Conservation (phyloP, 2,797 vertebrate genomes). For the Lerista edwardsae region DNA sequence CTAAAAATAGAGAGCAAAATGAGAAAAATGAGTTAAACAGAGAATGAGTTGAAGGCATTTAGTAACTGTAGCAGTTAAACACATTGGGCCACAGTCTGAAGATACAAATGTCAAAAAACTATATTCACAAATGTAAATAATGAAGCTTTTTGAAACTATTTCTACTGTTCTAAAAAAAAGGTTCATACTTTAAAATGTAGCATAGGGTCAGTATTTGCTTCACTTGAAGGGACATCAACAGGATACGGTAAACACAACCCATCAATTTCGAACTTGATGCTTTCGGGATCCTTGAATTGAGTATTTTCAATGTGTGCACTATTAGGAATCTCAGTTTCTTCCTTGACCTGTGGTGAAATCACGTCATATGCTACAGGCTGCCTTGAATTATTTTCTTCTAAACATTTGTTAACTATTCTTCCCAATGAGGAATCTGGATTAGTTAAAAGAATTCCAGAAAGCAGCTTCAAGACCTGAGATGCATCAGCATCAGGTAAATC, state of each 20-base stretch:
- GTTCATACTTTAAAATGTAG: conserved; percentile 71
- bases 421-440: conserved; percentile 69
- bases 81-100: not conserved
- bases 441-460: conserved; percentile 84
- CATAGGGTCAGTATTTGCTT: conserved; percentile 61
- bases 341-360: conserved; percentile 63
- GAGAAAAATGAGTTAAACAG: too few relatives aligned
- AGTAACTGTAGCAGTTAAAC: not conserved
- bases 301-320: conserved; percentile 63
- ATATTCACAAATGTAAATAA: not conserved
- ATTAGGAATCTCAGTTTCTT: conserved; percentile 60
- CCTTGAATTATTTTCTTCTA: conserved; percentile 64
- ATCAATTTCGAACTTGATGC: conserved; percentile 53
- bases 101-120: not conserved
- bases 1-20: too few relatives aligned
- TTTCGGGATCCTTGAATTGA: conserved; percentile 68
- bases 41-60: not conserved
- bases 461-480: conserved; percentile 80
- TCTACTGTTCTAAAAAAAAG: not conserved
- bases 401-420: conserved; percentile 63
- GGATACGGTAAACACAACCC: conserved; percentile 58
- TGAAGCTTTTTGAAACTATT: not conserved
- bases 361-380: conserved; percentile 67
- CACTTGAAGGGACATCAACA: conserved; percentile 49
- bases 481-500: conserved; percentile 73